Conservation (phyloP, 2,113 vertebrate genomes). For the Corvus hawaiiensis region DNA sequence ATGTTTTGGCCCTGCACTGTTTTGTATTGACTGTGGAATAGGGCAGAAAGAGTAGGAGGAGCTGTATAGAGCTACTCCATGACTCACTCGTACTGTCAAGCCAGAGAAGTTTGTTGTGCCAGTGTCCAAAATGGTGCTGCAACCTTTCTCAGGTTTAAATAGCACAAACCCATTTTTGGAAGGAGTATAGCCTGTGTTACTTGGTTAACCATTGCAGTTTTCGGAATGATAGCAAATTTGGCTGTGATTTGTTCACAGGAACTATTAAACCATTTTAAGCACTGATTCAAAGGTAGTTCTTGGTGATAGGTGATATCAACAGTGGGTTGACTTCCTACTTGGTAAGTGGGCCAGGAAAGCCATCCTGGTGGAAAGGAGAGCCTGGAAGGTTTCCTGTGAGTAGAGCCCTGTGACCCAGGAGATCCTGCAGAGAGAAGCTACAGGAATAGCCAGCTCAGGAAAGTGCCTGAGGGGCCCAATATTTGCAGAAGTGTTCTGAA, state of each 20-base stretch:
- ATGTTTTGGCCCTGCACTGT: neutral
- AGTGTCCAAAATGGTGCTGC: neutral
- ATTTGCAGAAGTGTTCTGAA: constrained; percentile 8
- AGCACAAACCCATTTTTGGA: neutral
- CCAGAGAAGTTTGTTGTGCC: neutral
- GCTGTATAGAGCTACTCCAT: neutral
- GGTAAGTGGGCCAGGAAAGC: neutral
- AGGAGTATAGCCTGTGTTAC: neutral
- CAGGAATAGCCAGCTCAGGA: neutral
- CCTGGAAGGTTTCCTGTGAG: neutral
- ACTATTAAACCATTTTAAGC: neutral
- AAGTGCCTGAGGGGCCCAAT: neutral
- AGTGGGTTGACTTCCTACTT: neutral
- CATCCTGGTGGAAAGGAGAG: neutral
- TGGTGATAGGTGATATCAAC: neutral
- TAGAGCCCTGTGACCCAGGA: neutral
- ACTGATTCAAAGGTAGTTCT: neutral
- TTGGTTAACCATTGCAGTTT: neutral
- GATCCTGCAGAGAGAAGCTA: neutral
- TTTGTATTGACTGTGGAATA: neutral
- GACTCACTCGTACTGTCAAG: neutral
- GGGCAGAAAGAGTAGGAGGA: neutral
- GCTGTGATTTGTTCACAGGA: neutral
- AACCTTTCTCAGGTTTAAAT: neutral
- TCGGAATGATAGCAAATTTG: neutral